Conservation (phyloP, 2,888 invertebrate genomes). For the Pandemis cinnamomeana region DNA sequence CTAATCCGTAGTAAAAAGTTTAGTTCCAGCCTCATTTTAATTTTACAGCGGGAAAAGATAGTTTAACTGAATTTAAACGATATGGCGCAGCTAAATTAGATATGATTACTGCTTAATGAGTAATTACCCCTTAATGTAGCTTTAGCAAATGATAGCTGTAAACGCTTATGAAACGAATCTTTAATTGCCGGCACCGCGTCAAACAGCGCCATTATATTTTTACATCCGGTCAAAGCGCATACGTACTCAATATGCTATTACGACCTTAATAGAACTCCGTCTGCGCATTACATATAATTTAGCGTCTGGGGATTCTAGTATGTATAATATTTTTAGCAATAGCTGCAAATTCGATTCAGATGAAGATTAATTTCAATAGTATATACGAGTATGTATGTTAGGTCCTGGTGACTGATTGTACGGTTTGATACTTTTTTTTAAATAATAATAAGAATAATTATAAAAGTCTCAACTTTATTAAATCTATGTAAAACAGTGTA, state of each 20-base stretch:
- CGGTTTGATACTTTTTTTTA: no score
- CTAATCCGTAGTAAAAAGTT: background rate
- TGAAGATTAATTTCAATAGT: background rate
- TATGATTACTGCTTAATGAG: slow-evolving; percentile 2
- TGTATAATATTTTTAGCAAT: background rate
- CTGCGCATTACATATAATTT: background rate
- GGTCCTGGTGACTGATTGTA: no score
- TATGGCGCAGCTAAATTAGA: background rate
- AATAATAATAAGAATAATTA: no score
- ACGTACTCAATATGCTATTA: background rate
- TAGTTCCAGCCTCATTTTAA: background rate
- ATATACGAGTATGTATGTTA: no score
- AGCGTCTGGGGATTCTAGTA: background rate
- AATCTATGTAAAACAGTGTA: no score
- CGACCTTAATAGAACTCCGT: background rate
- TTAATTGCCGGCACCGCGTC: slow-evolving; percentile 50
- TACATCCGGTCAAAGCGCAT: slow-evolving; percentile 39
- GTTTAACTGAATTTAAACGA: background rate
- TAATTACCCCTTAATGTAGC: background rate
- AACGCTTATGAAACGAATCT: slow-evolving; percentile 53
- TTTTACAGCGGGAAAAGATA: background rate
- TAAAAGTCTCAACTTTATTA: no score
- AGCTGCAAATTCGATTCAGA: background rate
- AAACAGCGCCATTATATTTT: slow-evolving; percentile 42
- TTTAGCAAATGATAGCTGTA: slow-evolving; percentile 46